These are phyloP conservation scores for Pasiphila rectangulata DNA, from an alignment of 2,888 invertebrate species.

Conservation along the genomic window DNA sequence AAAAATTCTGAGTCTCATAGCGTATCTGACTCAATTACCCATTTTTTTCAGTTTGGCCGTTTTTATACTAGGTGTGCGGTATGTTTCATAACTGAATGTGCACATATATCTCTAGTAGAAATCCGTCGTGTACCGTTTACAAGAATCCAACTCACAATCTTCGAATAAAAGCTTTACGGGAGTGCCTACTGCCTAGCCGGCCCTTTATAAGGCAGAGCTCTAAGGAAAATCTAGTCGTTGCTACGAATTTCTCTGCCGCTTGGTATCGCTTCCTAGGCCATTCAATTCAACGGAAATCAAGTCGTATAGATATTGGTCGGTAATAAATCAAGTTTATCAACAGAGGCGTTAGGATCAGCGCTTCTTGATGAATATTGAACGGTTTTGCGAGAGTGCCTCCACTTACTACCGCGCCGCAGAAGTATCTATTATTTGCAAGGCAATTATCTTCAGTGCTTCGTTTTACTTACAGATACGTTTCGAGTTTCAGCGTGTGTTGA, in stretches of 20 bases:
- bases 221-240: no score
- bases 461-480: constrained; percentile 50
- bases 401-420: constrained; percentile 45
- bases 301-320: constrained; percentile 15
- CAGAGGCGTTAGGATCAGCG: constrained; percentile 36
- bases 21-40: no score
- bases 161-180: background rate
- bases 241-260: no score
- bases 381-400: constrained; percentile 41
- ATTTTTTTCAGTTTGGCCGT: no score
- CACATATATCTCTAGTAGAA: no score
- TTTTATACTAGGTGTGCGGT: no score
- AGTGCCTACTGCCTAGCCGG: no score
- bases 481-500: constrained; percentile 52
- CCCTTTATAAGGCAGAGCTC: background rate
- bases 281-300: constrained; percentile 9
- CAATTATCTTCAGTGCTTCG: constrained; percentile 65
- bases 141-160: no score
- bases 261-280: background rate
- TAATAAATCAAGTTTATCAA: constrained; percentile 34
- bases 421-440: constrained; percentile 61
- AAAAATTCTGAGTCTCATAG: no score
- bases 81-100: no score
- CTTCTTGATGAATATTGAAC: constrained; percentile 58
- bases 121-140: no score